These are phyloP conservation scores for Otolemur garnettii DNA, from an alignment of 2,113 vertebrate species.

Conservation along the genomic window DNA sequence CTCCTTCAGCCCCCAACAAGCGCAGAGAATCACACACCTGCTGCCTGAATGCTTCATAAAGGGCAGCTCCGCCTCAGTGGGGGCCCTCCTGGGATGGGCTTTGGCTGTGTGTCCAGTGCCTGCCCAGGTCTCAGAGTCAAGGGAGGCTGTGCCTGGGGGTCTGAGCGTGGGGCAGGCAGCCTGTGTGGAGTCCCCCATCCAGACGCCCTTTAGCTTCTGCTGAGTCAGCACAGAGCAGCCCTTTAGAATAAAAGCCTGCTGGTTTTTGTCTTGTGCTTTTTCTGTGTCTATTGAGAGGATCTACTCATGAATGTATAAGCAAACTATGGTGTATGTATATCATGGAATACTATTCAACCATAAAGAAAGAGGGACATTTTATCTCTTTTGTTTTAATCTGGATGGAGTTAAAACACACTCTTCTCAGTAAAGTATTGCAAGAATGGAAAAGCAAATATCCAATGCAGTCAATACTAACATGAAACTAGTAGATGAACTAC, in stretches of 20 bases:
- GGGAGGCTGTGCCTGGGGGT: accelerated
- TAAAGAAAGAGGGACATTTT: background rate
- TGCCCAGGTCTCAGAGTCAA: background rate
- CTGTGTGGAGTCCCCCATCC: background rate
- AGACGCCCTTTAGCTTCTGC: background rate
- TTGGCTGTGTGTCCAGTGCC: accelerated
- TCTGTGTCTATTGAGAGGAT: no score
- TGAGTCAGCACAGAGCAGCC: background rate
- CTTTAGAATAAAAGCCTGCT: background rate
- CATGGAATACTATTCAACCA: background rate
- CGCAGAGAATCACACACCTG: background rate
- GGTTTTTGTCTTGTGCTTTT: background rate
- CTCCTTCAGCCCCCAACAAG: background rate
- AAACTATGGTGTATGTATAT: background rate
- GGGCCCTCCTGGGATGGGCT: background rate
- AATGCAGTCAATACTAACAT: no score
- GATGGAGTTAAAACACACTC: no score
- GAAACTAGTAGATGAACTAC: no score
- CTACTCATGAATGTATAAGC: background rate
- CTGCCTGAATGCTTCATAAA: background rate
- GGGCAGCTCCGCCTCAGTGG: background rate
- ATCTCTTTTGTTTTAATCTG: background rate
- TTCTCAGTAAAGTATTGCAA: no score
- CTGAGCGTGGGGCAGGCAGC: background rate
- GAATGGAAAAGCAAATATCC: no score